Percentiles rank a stretch among this genome's conserved stretches.
phyloP scores from a whole-genome alignment of 2,113 vertebrate genomes.

The Daboia siamensis region DNA sequence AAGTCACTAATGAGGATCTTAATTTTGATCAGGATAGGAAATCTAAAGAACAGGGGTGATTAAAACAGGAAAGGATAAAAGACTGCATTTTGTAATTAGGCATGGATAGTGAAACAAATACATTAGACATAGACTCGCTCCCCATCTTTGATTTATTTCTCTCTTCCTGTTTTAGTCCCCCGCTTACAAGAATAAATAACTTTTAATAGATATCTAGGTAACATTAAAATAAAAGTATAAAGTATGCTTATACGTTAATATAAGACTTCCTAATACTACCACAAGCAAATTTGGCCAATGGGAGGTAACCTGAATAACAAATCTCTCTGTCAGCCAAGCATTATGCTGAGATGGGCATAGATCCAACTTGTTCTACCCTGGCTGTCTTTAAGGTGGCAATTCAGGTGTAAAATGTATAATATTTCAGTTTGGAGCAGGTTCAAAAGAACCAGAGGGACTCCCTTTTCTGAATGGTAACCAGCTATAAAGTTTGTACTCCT shows the following conservation, averaged over 20 bases:
- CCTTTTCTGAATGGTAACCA: not conserved
- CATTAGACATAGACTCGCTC: not conserved
- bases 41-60: not conserved
- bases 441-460: not conserved
- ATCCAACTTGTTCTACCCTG: not conserved
- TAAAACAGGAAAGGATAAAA: not conserved
- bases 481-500: not conserved
- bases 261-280: not conserved
- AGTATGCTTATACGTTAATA: not conserved
- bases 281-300: not conserved
- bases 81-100: not conserved
- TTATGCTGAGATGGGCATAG: not conserved
- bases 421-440: not conserved
- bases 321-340: not conserved
- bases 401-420: not conserved
- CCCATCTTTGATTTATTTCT: not conserved
- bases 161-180: not conserved
- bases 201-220: not conserved
- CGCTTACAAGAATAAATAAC: not conserved
- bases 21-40: not conserved
- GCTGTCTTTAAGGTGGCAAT: not conserved
- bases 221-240: not conserved
- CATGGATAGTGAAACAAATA: not conserved
- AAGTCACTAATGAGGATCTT: not conserved
- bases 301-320: not conserved